Evolutionary conservation across 2,113 vertebrate species (phyloP), one percentile per base, ranked within the genome.

Genomic region (Stictonetta naevosa): DNA sequence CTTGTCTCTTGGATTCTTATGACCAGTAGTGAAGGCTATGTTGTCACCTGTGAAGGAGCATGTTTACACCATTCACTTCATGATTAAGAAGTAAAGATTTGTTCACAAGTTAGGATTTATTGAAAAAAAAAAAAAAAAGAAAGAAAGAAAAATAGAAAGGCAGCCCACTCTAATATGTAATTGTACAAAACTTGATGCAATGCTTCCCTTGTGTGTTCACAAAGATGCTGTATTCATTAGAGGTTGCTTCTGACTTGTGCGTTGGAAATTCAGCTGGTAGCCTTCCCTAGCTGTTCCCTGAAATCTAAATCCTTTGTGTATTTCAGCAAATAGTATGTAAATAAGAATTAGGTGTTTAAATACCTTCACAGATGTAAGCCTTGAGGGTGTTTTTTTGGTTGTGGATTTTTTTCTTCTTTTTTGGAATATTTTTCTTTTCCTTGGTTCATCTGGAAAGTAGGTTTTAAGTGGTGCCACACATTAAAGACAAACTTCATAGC

Each of bases 181-280:
- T 42, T 71, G 33, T n/a, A 28, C 48, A 72, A 73, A 86, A 81
- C 13, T 63, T 62, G 67, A 5, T 76, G n/a, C 42, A 84, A 4
- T 2, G 1, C 38, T 90, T 87, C 56, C 50, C 55, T 21, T 40
- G 28, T n/a, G 16, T 23, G 13, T 86, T 88, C n/a, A 15, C 60
- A 7, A 4, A 66, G 68, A 13, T 13, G 8, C 33, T 64, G 19
- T 79, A 7, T 55, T 64, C 0, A 0, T 29, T 77, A 66, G 42
- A 72, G 13, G 55, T 23, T 85, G 28, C 21, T 33, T 58, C 55
- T 44, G 23, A 18, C 20, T 21, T 16, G 11, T 13, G 23, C 34
- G 60, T 53, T 64, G 59, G 44, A 38, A 78, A 40, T 59, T 33
- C 34, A 52, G 11, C 21, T 81, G 20, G 26, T 48, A 46, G 25